Conservation (phyloP, 1,140 invertebrate genomes). For the Drosophila navojoa region DNA sequence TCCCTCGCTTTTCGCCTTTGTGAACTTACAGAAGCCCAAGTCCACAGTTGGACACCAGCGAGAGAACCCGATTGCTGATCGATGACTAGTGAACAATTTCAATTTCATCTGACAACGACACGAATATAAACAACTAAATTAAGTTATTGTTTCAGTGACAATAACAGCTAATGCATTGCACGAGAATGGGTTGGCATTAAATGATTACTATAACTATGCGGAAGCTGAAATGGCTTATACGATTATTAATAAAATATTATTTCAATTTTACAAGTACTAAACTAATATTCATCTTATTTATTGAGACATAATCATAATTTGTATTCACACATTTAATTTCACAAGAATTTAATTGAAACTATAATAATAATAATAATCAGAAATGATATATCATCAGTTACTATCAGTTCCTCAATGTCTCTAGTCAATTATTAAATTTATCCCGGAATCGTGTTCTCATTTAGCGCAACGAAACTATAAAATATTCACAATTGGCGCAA, state of each 20-base stretch:
- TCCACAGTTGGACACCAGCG: conserved; percentile 43
- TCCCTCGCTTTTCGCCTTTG: conserved; percentile 1
- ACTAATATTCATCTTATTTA: too few relatives aligned
- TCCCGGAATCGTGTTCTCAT: conserved; percentile 72
- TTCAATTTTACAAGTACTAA: too few relatives aligned
- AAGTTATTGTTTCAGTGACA: conserved; percentile 68
- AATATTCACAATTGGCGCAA: conserved; percentile 80
- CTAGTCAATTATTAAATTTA: conserved; percentile 48
- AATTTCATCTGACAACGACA: conserved; percentile 65
- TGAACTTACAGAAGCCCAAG: conserved; percentile 57
- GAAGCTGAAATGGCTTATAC: too few relatives aligned
- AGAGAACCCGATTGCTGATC: conserved; percentile 17
- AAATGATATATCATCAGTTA: too few relatives aligned
- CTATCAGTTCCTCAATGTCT: neutral
- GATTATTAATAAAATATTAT: too few relatives aligned
- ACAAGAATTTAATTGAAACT: too few relatives aligned
- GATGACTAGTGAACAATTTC: conserved; percentile 26
- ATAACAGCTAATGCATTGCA: conserved; percentile 25
- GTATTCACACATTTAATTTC: too few relatives aligned
- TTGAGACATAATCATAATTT: too few relatives aligned
- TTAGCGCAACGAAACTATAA: conserved; percentile 66
- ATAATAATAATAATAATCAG: too few relatives aligned
- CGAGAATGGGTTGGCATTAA: too few relatives aligned
- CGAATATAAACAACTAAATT: conserved; percentile 80
- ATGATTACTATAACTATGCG: neutral